phyloP scores from a whole-genome alignment of 2,113 vertebrate species.

The Gymnobelideus leadbeateri region DNA sequence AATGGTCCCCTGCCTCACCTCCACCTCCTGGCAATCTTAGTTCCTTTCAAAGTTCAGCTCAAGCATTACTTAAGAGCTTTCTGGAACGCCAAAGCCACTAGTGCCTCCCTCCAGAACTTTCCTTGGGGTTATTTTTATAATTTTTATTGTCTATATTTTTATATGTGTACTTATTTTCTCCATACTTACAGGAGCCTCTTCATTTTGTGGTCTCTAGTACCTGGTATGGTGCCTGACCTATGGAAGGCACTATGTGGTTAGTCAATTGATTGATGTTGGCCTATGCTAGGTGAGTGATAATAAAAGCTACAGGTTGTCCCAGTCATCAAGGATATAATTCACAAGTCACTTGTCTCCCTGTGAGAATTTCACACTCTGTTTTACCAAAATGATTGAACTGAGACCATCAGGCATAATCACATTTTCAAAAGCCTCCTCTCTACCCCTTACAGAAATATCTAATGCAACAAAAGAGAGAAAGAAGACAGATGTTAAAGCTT shows the following conservation, averaged over 20 bases:
- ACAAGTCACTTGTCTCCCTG: conserved; percentile 2
- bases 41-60: neutral
- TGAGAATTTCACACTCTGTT: neutral
- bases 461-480: neutral
- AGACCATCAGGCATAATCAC: neutral
- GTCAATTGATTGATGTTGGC: neutral
- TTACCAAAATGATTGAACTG: neutral
- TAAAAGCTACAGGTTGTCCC: neutral
- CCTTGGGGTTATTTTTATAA: neutral
- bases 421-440: neutral
- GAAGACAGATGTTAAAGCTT: neutral
- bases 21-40: neutral
- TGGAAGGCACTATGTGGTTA: neutral
- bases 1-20: neutral
- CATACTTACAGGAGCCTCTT: neutral
- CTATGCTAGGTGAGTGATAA: neutral
- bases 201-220: neutral
- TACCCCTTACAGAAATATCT: neutral
- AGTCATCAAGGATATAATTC: neutral
- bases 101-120: neutral
- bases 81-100: neutral
- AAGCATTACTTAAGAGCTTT: neutral
- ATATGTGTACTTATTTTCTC: neutral
- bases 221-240: neutral
- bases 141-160: neutral